Percentiles rank a stretch among this genome's conserved stretches.
These are phyloP conservation scores for Troides oblongomaculatus DNA, from an alignment of 2,888 invertebrate genomes.

Conservation along the genomic window DNA sequence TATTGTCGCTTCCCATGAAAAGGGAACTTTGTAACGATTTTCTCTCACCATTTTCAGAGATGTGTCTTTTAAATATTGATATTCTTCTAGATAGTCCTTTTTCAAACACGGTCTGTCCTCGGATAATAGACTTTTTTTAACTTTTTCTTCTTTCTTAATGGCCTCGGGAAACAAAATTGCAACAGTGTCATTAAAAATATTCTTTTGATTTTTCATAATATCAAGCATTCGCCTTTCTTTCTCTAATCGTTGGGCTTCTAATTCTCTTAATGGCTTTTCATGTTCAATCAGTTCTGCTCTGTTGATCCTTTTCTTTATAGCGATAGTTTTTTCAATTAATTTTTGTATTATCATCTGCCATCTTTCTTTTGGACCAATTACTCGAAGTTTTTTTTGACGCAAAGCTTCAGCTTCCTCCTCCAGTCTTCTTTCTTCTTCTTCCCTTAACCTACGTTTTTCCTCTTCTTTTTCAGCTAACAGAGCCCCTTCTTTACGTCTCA, in stretches of 20 bases:
- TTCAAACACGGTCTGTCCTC: conserved; percentile 63
- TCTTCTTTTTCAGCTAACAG: conserved; percentile 67
- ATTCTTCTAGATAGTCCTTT: conserved; percentile 61
- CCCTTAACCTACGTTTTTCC: conserved; percentile 58
- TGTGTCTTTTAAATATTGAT: conserved; percentile 48
- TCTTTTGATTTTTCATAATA: conserved; percentile 78
- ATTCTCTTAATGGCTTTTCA: conserved; percentile 80
- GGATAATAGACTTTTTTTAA: conserved; percentile 65
- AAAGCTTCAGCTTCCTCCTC: conserved; percentile 76
- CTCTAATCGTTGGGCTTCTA: conserved; percentile 78
- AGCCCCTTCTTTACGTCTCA: conserved; percentile 64
- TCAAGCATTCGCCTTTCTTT: conserved; percentile 80
- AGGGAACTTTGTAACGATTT: conserved; percentile 71
- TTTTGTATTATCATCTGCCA: conserved; percentile 83
- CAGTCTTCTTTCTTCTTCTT: conserved; percentile 68
- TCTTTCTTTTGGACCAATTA: conserved; percentile 72
- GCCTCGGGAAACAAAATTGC: conserved; percentile 82
- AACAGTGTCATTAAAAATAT: conserved; percentile 84
- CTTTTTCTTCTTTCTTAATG: conserved; percentile 67
- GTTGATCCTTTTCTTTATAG: conserved; percentile 82
- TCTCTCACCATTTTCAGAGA: conserved; percentile 63
- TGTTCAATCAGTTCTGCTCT: conserved; percentile 80
- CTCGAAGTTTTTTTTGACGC: conserved; percentile 59
- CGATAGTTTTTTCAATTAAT: conserved; percentile 82
- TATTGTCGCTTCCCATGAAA: conserved; percentile 79